These are phyloP conservation scores for Drosophila erecta DNA, from an alignment of 1,140 invertebrate species.

Conservation along the genomic window DNA sequence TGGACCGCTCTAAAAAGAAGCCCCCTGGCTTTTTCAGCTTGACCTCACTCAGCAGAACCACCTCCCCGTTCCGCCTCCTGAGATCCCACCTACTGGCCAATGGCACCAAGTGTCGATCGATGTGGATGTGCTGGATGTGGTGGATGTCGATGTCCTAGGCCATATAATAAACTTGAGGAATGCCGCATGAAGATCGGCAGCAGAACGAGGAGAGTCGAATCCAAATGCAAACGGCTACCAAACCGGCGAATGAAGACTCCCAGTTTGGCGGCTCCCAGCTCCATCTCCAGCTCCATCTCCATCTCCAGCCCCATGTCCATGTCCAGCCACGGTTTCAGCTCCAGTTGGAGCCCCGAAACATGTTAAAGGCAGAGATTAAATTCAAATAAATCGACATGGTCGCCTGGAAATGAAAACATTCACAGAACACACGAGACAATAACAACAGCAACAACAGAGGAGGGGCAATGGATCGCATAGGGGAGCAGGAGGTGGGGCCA, in stretches of 20 bases:
- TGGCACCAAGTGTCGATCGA: conserved; percentile 60
- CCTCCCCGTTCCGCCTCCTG: conserved; percentile 5
- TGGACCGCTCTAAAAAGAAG: conserved; percentile 16
- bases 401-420: conserved; percentile 80
- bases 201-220: conserved; percentile 23
- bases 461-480: background rate
- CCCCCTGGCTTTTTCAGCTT: conserved; percentile 13
- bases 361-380: conserved; percentile 79
- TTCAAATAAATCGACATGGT: conserved; percentile 83
- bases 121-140: conserved; percentile 43
- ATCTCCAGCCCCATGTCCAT: conserved; percentile 17
- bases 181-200: conserved; percentile 38
- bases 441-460: conserved; percentile 39
- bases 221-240: conserved; percentile 49
- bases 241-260: conserved; percentile 17
- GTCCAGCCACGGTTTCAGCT: conserved; percentile 32
- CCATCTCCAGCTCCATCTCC: conserved; percentile 1
- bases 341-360: conserved; percentile 49
- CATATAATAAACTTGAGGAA: conserved; percentile 66
- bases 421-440: conserved; percentile 69
- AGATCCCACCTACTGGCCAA: conserved; percentile 8
- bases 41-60: conserved; percentile 24
- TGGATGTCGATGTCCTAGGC: conserved; percentile 63
- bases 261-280: conserved; percentile 10
- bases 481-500: conserved; percentile 10